Evolutionary conservation across 2,888 invertebrate genomes (phyloP).

Genomic region (Petrophora chlorosata): DNA sequence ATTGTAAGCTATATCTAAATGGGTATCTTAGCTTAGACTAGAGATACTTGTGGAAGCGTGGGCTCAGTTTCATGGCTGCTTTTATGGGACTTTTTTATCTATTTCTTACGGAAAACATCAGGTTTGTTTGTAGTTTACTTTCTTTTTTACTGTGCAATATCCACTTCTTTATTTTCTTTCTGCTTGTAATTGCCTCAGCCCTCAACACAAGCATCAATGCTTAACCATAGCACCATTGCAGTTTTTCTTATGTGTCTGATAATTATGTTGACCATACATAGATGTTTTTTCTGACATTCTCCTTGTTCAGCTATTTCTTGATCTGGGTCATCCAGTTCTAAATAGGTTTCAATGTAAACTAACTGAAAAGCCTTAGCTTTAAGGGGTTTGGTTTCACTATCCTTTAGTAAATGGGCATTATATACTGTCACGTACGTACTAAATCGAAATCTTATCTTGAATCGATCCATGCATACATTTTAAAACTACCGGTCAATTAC

Average conservation of each 20-base stretch:
- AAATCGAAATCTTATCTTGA: conserved; percentile 8
- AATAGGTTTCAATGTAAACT: no score
- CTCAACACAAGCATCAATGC: no score
- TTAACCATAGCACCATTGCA: no score
- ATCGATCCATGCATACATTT: conserved; percentile 13
- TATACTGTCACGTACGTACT: neutral
- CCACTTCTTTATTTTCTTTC: conserved; percentile 5
- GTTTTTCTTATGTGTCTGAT: no score
- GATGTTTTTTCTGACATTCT: no score
- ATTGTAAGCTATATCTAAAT: conserved; percentile 63
- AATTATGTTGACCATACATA: no score
- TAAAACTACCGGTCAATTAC: conserved; percentile 37
- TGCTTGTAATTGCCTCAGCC: no score
- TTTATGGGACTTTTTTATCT: conserved; percentile 30
- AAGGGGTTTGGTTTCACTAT: neutral
- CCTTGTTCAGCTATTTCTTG: no score
- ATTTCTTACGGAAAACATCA: conserved; percentile 20
- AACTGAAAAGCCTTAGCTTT: neutral
- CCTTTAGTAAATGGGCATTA: neutral
- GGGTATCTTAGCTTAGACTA: conserved; percentile 51
- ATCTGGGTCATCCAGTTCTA: no score
- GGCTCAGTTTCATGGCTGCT: conserved; percentile 23
- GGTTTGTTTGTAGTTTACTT: conserved; percentile 17
- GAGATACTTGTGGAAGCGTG: conserved; percentile 34
- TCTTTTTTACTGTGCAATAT: conserved; percentile 7